Conservation (phyloP, 1,140 invertebrate genomes). For the Drosophila orosa region DNA sequence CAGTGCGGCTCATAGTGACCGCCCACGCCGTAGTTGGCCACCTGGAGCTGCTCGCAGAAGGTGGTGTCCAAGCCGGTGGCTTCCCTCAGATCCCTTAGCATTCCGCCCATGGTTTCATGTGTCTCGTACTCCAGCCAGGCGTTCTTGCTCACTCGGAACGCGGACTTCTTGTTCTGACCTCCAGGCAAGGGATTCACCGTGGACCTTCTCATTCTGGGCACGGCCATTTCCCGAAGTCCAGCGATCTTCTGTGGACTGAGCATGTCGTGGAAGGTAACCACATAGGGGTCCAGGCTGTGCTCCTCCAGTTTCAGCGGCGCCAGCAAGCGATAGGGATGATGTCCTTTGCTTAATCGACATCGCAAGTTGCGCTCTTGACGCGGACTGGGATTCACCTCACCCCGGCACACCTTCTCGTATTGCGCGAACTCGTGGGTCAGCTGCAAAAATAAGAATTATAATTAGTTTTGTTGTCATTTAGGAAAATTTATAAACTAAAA, state of each 20-base stretch:
- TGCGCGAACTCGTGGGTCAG: constrained; percentile 84
- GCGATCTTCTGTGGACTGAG: constrained; percentile 95
- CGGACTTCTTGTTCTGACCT: constrained; percentile 86
- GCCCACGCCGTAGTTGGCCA: constrained; percentile 89
- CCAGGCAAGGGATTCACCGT: constrained; percentile 93
- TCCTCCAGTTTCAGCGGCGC: constrained; percentile 97
- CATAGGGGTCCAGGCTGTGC: constrained; percentile 92
- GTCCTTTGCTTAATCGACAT: constrained; percentile 91
- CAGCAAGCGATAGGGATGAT: constrained; percentile 90
- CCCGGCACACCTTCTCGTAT: constrained; percentile 94
- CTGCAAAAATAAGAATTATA: constrained; percentile 21
- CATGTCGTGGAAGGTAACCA: constrained; percentile 95
- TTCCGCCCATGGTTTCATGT: constrained; percentile 89
- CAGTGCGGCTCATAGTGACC: constrained; percentile 91
- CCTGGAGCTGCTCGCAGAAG: constrained; percentile 90
- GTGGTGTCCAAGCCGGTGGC: constrained; percentile 93
- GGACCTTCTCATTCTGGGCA: constrained; percentile 89
- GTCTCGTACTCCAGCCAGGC: constrained; percentile 96
- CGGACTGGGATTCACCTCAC: constrained; percentile 86
- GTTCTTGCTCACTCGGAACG: constrained; percentile 98
- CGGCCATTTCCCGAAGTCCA: constrained; percentile 92
- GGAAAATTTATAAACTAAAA: not conserved
- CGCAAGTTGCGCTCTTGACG: constrained; percentile 73
- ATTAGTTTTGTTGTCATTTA: not conserved
- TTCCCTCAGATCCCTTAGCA: constrained; percentile 90